Percentiles rank a stretch among this genome's conserved stretches.
Evolutionary conservation across 2,113 vertebrate species (phyloP).

Genomic region (Coptodon bakossiorum): DNA sequence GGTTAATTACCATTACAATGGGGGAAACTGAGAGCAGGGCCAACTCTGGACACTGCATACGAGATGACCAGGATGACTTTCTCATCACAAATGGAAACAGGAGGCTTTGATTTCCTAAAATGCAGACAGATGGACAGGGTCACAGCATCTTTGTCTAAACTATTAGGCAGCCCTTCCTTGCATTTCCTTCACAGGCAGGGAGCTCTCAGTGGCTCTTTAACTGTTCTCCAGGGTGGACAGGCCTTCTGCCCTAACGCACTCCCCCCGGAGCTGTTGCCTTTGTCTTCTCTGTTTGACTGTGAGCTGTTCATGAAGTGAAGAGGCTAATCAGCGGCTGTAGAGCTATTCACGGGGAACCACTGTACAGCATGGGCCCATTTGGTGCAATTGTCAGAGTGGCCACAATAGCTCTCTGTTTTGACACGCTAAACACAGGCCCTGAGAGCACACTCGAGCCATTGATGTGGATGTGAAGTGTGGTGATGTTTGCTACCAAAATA

Average conservation of each 20-base stretch:
- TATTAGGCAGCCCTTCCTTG: constrained; percentile 73
- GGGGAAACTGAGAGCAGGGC: constrained; percentile 53
- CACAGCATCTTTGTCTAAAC: constrained; percentile 73
- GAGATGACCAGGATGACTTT: constrained; percentile 63
- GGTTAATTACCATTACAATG: constrained; percentile 82
- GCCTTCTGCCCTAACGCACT: constrained; percentile 32
- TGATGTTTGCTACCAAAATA: constrained; percentile 58
- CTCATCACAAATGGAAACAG: constrained; percentile 66
- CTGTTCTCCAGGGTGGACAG: constrained; percentile 29
- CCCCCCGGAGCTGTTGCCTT: constrained; percentile 27
- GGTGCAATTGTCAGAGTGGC: constrained; percentile 52
- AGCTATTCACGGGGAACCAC: constrained; percentile 56
- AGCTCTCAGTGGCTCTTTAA: constrained; percentile 46
- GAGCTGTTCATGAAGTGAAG: constrained; percentile 66
- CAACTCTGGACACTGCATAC: constrained; percentile 61
- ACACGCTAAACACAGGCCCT: constrained; percentile 29
- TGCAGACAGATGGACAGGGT: constrained; percentile 69
- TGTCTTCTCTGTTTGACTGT: constrained; percentile 61
- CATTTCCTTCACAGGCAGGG: constrained; percentile 57
- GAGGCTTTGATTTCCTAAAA: constrained; percentile 69
- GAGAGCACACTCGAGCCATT: constrained; percentile 54
- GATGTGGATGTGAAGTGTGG: constrained; percentile 50
- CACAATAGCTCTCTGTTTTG: constrained; percentile 58
- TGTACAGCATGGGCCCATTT: constrained; percentile 58
- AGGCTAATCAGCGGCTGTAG: constrained; percentile 61